Base-by-base conservation (phyloP, 1,140 invertebrate species). In the Aphis gossypii region DNA sequence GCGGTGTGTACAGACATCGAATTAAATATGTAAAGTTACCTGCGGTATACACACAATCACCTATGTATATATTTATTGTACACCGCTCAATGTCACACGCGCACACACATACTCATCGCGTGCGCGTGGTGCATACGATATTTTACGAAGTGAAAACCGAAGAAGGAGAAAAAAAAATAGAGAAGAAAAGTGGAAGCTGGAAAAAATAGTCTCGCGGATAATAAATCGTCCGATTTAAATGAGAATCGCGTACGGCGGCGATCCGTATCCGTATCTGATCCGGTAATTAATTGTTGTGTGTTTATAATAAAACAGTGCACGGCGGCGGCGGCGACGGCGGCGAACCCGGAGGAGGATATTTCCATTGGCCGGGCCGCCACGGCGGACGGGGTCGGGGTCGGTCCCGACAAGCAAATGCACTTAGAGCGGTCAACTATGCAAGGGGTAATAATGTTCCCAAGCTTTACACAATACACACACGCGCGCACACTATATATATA, bases 371-470 rank as follows among this genome's bases (percentile, higher is more conserved):
- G 44, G 76, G 91, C 11, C 91, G 91, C 30, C 68, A 68, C 18
- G 30, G 56, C 14, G 90, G 38, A 91, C 90, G 48, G 88, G 90
- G 90, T 48, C 46, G 91, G 68, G 91, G 91, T 76, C 68, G 60
- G 60, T 21, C 90, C 56, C 90, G 90, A 92, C 92, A 93, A 93
- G 92, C 92, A 93, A 93, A 93, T 93, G 92, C 92, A 93, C 92
- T 93, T 93, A 93, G 92, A 93, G 92, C 92, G 92, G 92, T 93
- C 92, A 93, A 93, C 92, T 93, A 93, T 93, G 82, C 92, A 86
- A 93, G 92, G 92, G 92, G 92, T 93, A 93, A 93, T 93, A 93
- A 86, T 84, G 92, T 93, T 93, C 92, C 92, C 92, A 93, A 93
- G 92, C 92, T 86, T 41, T 93, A 76, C n/a, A 46, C 60, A 25